phyloP scores from a whole-genome alignment of 2,113 vertebrate genomes.

The Platysternon megacephalum region DNA sequence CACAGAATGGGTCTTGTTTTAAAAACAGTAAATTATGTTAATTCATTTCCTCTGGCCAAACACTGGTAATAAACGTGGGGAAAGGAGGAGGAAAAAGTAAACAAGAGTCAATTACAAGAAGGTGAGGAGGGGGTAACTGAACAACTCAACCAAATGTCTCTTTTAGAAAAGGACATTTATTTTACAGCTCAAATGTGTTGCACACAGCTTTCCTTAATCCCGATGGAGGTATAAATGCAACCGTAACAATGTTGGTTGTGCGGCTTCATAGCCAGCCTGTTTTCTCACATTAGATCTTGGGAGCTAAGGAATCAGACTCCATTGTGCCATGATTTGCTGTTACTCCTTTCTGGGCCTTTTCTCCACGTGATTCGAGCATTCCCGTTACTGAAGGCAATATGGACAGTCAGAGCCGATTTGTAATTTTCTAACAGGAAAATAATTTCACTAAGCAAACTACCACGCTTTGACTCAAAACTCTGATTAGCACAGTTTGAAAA shows the following conservation, averaged over 20 bases:
- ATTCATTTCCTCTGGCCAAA: constrained; percentile 88
- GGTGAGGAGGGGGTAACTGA: constrained; percentile 54
- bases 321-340: not conserved
- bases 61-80: constrained; percentile 80
- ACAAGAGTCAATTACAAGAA: constrained; percentile 68
- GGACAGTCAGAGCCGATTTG: constrained; percentile 32
- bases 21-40: constrained; percentile 88
- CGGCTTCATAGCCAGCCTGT: not conserved
- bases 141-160: constrained; percentile 49
- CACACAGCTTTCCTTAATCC: not conserved
- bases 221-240: not conserved
- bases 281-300: not conserved
- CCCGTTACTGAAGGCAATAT: not conserved
- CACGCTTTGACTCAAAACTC: constrained; percentile 45
- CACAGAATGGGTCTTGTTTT: constrained; percentile 74
- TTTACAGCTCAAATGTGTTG: not conserved
- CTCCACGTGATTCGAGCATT: not conserved
- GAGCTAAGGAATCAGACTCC: constrained; percentile 1
- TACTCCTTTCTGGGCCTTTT: not conserved
- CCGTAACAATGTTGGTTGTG: not conserved
- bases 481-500: constrained; percentile 71
- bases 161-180: constrained; percentile 5
- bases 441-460: constrained; percentile 62
- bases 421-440: constrained; percentile 66
- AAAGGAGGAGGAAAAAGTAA: constrained; percentile 71